A percentile compares a stretch with the other conserved stretches of the same genome.
phyloP scores from a whole-genome alignment of 1,140 invertebrate species.

The Drosophila repletoides region DNA sequence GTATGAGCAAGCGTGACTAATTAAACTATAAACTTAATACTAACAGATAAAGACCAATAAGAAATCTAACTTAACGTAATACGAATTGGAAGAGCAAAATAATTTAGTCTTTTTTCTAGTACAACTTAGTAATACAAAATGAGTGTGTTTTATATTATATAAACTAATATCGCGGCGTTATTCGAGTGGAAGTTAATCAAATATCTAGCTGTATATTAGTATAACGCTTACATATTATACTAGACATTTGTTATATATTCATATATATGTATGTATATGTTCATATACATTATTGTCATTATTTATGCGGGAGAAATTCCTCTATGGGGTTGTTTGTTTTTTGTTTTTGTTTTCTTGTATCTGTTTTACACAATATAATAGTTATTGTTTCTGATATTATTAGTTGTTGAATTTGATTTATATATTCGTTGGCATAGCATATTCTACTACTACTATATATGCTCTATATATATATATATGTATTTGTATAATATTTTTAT shows the following conservation, averaged over 20 bases:
- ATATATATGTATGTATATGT: conserved; percentile 28
- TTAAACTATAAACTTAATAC: conserved; percentile 59
- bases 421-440: conserved; percentile 61
- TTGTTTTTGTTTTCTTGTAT: too few species aligned
- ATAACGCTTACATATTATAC: conserved; percentile 59
- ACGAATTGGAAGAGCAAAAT: conserved; percentile 74
- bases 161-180: conserved; percentile 69
- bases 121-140: conserved; percentile 57
- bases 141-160: conserved; percentile 23
- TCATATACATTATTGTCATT: conserved; percentile 79
- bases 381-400: not conserved
- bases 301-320: conserved; percentile 77
- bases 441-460: conserved; percentile 61
- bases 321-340: conserved; percentile 70
- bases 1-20: conserved; percentile 77
- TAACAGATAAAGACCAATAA: conserved; percentile 44
- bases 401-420: conserved; percentile 45
- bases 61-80: conserved; percentile 59
- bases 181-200: conserved; percentile 34
- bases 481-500: conserved; percentile 39
- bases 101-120: conserved; percentile 70
- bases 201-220: conserved; percentile 5
- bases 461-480: conserved; percentile 40
- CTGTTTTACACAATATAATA: conserved; percentile 27
- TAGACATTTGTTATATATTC: conserved; percentile 44